Conservation (phyloP, 1,140 invertebrate genomes). For the Rhyacophila brunnea region DNA sequence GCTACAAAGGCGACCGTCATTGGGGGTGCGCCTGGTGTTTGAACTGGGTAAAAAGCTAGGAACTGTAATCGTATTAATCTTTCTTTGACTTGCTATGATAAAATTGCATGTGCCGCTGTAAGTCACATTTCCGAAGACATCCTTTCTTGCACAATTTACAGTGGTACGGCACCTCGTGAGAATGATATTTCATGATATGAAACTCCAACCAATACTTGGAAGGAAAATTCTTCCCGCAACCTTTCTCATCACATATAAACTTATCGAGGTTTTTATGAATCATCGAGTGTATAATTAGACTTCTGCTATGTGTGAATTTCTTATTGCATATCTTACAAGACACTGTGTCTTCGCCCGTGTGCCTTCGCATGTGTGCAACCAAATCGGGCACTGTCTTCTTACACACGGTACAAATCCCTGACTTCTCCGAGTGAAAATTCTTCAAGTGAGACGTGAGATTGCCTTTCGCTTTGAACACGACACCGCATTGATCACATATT, state of each 20-base stretch:
- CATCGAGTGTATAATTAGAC: slow-evolving; percentile 54
- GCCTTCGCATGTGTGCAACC: slow-evolving; percentile 67
- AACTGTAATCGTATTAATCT: too few species aligned
- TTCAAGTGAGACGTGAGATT: slow-evolving; percentile 32
- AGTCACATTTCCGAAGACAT: slow-evolving; percentile 47
- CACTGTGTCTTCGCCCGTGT: slow-evolving; percentile 71
- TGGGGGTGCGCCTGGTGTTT: too few species aligned
- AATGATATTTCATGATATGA: slow-evolving; percentile 44
- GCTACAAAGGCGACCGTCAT: too few species aligned
- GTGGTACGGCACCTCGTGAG: slow-evolving; percentile 44
- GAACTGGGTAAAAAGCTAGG: too few species aligned
- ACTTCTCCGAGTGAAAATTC: slow-evolving; percentile 27
- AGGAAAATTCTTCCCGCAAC: slow-evolving; percentile 6
- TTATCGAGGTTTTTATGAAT: slow-evolving; percentile 44
- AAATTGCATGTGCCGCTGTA: slow-evolving; percentile 45
- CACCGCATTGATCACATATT: slow-evolving; percentile 63
- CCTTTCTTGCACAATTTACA: slow-evolving; percentile 48
- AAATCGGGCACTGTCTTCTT: slow-evolving; percentile 61
- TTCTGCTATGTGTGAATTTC: slow-evolving; percentile 41
- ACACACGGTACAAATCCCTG: slow-evolving; percentile 46
- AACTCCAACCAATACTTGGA: slow-evolving; percentile 9
- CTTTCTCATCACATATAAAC: slow-evolving; percentile 1
- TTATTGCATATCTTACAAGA: slow-evolving; percentile 56
- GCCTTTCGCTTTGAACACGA: slow-evolving; percentile 61
- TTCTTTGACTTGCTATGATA: slow-evolving; percentile 13